Evolutionary conservation across 2,797 vertebrate species (phyloP).

Genomic region (Halcyon smyrnensis): DNA sequence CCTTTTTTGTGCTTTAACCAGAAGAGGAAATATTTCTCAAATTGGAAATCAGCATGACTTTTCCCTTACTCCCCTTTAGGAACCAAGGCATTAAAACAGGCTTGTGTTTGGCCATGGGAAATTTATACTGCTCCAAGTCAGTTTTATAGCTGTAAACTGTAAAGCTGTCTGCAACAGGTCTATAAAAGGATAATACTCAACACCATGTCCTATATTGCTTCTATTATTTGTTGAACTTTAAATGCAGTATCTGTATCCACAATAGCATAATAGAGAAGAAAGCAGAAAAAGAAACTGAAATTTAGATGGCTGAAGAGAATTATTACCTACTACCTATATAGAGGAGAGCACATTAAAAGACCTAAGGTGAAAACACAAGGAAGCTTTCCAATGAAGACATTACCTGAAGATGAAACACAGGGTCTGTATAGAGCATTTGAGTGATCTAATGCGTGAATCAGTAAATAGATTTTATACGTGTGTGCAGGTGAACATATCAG

Average conservation of each 20-base stretch:
- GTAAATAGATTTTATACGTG: not conserved
- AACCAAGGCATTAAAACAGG: slow-evolving; percentile 11
- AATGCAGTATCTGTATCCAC: not conserved
- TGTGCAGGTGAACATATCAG: not conserved
- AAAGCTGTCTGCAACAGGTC: not conserved
- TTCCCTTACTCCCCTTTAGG: not conserved
- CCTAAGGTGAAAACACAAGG: not conserved
- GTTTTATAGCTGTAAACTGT: not conserved
- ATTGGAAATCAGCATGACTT: not conserved
- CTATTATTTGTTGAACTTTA: not conserved
- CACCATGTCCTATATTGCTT: not conserved
- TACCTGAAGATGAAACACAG: not conserved
- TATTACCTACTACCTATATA: not conserved
- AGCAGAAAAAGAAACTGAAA: not conserved
- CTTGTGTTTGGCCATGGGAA: not conserved
- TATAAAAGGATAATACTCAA: not conserved
- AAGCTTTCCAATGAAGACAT: not conserved
- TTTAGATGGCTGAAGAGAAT: not conserved
- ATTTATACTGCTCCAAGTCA: not conserved
- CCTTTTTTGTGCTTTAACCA: not conserved
- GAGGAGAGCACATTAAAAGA: not conserved
- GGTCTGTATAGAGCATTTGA: not conserved
- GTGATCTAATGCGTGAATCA: not conserved
- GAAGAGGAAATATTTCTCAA: not conserved
- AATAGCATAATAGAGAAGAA: not conserved